Evolutionary conservation across 2,888 invertebrate genomes (phyloP).

Genomic region (Dilophus febrilis): DNA sequence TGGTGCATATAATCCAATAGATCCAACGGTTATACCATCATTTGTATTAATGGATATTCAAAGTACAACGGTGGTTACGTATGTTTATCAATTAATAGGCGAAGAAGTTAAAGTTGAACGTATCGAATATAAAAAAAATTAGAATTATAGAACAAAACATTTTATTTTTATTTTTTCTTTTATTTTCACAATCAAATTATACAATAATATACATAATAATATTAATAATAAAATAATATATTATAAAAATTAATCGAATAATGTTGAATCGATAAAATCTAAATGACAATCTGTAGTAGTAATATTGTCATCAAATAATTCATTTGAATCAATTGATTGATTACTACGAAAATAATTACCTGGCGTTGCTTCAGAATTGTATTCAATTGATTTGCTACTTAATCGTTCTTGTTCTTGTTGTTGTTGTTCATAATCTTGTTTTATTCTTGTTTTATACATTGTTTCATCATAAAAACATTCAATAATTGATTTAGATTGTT

Average conservation of each 20-base stretch:
- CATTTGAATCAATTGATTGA: too few species aligned
- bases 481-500: too few species aligned
- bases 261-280: neutral
- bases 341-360: neutral
- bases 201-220: too few species aligned
- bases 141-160: too few species aligned
- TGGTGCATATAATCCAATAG: slow-evolving; percentile 88
- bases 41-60: slow-evolving; percentile 99
- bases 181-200: too few species aligned
- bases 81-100: slow-evolving; percentile 92
- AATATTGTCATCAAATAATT: neutral
- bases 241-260: neutral
- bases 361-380: neutral
- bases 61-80: slow-evolving; percentile 91
- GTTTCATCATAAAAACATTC: too few species aligned
- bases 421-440: too few species aligned
- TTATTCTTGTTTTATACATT: too few species aligned
- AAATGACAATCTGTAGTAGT: neutral
- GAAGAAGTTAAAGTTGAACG: slow-evolving; percentile 99
- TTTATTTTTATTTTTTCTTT: too few species aligned
- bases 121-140: slow-evolving; percentile 84
- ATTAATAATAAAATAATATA: slow-evolving; percentile 2
- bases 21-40: slow-evolving; percentile 71
- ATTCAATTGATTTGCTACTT: neutral
- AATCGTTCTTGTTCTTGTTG: too few species aligned